Percentiles rank a stretch among this genome's conserved stretches.
These are phyloP conservation scores for Ciconia maguari DNA, from an alignment of 2,113 vertebrate species.

Conservation along the genomic window DNA sequence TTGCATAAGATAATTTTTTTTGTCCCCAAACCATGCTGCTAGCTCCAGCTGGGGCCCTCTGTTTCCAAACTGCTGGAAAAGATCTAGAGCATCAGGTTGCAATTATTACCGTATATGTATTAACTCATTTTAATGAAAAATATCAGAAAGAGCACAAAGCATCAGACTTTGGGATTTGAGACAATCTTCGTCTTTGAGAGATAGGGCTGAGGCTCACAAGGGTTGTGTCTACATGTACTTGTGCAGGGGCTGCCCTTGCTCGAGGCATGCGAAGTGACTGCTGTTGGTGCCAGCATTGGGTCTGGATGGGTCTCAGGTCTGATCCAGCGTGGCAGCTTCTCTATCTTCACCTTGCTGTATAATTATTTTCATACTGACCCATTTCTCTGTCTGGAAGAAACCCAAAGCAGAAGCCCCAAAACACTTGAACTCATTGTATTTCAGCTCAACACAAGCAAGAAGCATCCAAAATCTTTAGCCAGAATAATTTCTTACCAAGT, in stretches of 20 bases:
- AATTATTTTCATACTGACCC: background rate
- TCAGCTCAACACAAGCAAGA: background rate
- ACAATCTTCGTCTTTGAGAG: background rate
- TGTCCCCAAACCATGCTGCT: background rate
- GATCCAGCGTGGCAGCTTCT: background rate
- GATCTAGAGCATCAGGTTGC: background rate
- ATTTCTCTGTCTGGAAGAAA: background rate
- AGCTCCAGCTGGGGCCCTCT: background rate
- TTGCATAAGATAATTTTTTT: background rate
- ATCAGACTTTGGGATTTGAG: background rate
- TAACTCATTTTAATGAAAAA: background rate
- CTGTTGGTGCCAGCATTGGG: background rate
- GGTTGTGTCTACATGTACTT: background rate
- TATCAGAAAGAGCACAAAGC: background rate
- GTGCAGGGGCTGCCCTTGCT: background rate
- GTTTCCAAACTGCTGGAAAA: background rate
- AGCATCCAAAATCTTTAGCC: constrained; percentile 15
- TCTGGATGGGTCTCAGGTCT: background rate
- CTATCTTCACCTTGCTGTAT: background rate
- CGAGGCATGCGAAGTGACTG: background rate
- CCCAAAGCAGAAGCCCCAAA: constrained; percentile 47
- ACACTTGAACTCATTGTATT: background rate
- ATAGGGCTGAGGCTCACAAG: background rate
- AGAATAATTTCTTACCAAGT: constrained; percentile 19
- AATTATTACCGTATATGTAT: background rate